phyloP scores from a whole-genome alignment of 2,113 vertebrate genomes.

The Anolis carolinensis region DNA sequence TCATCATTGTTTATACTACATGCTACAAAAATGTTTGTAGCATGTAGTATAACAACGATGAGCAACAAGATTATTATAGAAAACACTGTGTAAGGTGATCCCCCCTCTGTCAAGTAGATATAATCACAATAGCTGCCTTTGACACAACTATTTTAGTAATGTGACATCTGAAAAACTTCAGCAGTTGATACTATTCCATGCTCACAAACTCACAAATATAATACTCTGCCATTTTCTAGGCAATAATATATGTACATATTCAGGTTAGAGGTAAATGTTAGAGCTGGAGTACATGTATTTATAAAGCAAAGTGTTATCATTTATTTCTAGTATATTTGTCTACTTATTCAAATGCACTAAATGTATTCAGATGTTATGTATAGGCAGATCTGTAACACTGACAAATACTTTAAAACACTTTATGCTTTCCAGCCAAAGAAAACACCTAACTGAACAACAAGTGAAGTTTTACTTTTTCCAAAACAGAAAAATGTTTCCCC shows the following conservation, averaged over 20 bases:
- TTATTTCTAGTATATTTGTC: not conserved
- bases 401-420: not conserved
- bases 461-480: not conserved
- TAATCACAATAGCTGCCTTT: constrained; percentile 12
- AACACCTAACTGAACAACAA: not conserved
- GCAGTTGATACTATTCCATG: accelerated
- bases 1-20: too few species aligned
- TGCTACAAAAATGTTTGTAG: too few species aligned
- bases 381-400: not conserved
- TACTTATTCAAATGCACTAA: accelerated
- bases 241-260: accelerated
- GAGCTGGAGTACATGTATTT: accelerated
- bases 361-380: not conserved
- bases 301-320: not conserved
- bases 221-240: not conserved
- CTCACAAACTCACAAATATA: not conserved
- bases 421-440: not conserved
- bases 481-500: not conserved
- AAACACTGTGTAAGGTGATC: accelerated
- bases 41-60: not conserved
- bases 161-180: accelerated
- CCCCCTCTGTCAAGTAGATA: accelerated
- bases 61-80: accelerated
- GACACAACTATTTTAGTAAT: not conserved
- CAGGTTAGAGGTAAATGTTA: not conserved